phyloP scores from a whole-genome alignment of 2,888 invertebrate genomes.

The Ophion ventricosus region DNA sequence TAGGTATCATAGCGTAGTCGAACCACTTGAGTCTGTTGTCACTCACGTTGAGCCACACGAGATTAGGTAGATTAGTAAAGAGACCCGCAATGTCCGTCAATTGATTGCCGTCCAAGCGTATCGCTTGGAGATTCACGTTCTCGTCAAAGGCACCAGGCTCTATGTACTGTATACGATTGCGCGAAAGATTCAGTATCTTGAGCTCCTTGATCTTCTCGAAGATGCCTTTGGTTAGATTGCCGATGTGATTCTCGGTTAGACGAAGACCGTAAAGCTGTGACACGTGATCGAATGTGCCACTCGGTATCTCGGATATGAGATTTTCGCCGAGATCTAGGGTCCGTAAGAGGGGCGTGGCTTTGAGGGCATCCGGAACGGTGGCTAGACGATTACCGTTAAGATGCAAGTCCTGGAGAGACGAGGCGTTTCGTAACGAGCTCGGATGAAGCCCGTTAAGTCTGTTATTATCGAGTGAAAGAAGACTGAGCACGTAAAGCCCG shows the following conservation, averaged over 20 bases:
- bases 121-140: conserved; percentile 91
- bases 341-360: conserved; percentile 90
- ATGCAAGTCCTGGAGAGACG: conserved; percentile 92
- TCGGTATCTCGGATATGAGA: conserved; percentile 90
- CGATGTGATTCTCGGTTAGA: conserved; percentile 93
- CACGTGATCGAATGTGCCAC: conserved; percentile 92
- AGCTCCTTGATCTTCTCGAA: conserved; percentile 91
- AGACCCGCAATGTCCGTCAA: conserved; percentile 91
- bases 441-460: conserved; percentile 90
- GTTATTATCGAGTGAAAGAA: conserved; percentile 92
- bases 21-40: conserved; percentile 93
- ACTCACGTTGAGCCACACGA: conserved; percentile 94
- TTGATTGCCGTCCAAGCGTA: conserved; percentile 92
- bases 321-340: conserved; percentile 94
- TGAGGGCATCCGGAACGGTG: conserved; percentile 90
- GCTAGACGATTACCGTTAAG: conserved; percentile 92
- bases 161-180: conserved; percentile 92
- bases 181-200: conserved; percentile 92
- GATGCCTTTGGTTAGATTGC: conserved; percentile 91
- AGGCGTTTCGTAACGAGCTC: conserved; percentile 91
- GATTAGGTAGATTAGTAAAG: conserved; percentile 91
- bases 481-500: conserved; percentile 90
- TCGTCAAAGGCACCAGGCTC: conserved; percentile 91
- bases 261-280: conserved; percentile 92
- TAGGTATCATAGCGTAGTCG: conserved; percentile 93